Base-by-base conservation (phyloP, 2,888 invertebrate species). In the Apodemia mormo region DNA sequence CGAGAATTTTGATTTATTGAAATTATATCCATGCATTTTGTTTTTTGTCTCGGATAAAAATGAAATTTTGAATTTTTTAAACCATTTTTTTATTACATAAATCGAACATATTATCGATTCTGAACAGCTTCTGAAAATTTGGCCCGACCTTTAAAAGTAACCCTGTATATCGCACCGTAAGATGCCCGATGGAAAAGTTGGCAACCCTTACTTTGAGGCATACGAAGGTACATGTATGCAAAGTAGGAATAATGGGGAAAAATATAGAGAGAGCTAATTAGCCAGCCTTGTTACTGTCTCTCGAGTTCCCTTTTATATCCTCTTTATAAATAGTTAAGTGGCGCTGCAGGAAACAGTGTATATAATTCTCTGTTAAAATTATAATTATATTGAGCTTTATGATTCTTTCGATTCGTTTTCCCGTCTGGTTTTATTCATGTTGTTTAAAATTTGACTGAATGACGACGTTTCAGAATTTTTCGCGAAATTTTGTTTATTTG, bases 181-280 rank as follows among this genome's bases (percentile, higher is more conserved):
- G n/a, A n/a, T 5, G 22, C 22, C n/a, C 9, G n/a, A 10, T 2
- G 10, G 2, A 33, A 61, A 10, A 6, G 0, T 64, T 64, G 37
- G 8, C 64, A 64, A 37, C 64, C 64, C 64, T 64, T n/a, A 64
- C 61, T 43, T 40, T 65, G 58, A 66, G 68, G 65, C 71, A 73
- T 72, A 72, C 73, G 40, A 5, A 37, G 61, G 72, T 68, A 58
- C 58, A 68, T 72, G 64, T 68, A 69, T 74, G 75, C 71, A 72
- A 70, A 74, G 72, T 72, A 69, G 70, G 73, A 74, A 73, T 74
- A 74, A 74, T 72, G 69, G 71, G 70, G 72, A 70, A 74, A 76
- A 74, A 73, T 76, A 74, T 75, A 74, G 75, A 76, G 74, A 73
- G 70, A 72, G 75, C 76, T 77, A 75, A 77, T 77, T 77, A 77